Conservation (phyloP, 2,113 vertebrate genomes). For the Casuarius casuarius region DNA sequence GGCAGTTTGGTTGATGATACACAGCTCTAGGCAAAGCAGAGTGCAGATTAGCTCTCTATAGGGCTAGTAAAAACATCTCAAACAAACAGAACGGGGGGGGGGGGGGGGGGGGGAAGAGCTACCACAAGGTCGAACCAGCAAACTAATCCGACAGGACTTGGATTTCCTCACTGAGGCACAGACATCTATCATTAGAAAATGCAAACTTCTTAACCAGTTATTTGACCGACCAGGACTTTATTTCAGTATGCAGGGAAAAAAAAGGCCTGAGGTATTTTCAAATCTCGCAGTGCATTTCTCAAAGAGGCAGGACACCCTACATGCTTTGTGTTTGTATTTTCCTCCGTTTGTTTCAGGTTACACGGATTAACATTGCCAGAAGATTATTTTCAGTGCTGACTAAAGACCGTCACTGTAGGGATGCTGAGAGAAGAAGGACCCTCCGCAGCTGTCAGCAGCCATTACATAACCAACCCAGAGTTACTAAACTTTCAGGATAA, state of each 20-base stretch:
- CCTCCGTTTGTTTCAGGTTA: background rate
- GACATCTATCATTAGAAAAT: background rate
- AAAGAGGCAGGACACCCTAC: background rate
- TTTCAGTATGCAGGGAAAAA: background rate
- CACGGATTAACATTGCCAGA: background rate
- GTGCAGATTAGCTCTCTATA: background rate
- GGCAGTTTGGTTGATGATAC: background rate
- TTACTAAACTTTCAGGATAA: background rate
- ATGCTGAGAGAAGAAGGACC: background rate
- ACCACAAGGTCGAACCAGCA: background rate
- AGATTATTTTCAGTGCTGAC: background rate
- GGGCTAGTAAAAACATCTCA: background rate
- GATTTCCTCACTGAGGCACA: background rate
- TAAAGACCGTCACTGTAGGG: background rate
- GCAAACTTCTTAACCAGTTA: background rate
- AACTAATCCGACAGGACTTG: background rate
- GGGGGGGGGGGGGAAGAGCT: too few species aligned
- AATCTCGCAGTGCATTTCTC: background rate
- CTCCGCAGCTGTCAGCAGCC: slow-evolving; percentile 17
- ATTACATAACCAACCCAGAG: background rate
- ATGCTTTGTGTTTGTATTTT: background rate
- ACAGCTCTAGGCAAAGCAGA: background rate
- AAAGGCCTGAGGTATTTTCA: background rate
- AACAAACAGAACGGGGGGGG: background rate
- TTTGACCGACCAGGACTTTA: background rate